Evolutionary conservation across 2,113 vertebrate genomes (phyloP).

Genomic region (Tragelaphus strepsiceros): DNA sequence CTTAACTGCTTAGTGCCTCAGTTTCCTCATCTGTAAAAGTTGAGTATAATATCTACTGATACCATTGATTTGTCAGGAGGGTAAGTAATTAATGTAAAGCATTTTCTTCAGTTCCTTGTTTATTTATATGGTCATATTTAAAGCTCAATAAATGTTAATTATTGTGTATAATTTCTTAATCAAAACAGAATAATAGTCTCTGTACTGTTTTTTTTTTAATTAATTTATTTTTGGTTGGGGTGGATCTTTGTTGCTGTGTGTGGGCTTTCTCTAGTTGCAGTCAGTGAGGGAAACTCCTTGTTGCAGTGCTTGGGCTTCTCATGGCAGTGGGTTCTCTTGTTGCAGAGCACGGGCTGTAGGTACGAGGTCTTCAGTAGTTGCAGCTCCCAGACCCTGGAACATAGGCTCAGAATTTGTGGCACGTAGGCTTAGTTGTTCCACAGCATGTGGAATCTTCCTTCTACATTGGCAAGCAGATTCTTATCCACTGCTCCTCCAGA

Average conservation of each 20-base stretch:
- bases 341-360: neutral
- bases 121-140: neutral
- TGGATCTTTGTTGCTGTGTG: neutral
- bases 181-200: neutral
- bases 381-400: neutral
- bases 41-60: neutral
- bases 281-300: neutral
- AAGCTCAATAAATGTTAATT: neutral
- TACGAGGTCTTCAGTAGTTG: neutral
- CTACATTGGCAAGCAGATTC: neutral
- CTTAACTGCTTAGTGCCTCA: neutral
- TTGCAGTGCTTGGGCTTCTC: neutral
- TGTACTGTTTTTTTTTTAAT: neutral
- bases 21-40: neutral
- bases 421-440: neutral
- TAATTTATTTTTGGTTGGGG: neutral
- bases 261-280: neutral
- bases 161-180: neutral
- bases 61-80: neutral
- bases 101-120: constrained; percentile 22
- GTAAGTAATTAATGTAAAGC: neutral
- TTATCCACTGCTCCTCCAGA: neutral
- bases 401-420: neutral
- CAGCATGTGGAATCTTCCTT: neutral
- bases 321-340: neutral